Conservation (phyloP, 2,113 vertebrate species). For the Cynopterus brachyotis region DNA sequence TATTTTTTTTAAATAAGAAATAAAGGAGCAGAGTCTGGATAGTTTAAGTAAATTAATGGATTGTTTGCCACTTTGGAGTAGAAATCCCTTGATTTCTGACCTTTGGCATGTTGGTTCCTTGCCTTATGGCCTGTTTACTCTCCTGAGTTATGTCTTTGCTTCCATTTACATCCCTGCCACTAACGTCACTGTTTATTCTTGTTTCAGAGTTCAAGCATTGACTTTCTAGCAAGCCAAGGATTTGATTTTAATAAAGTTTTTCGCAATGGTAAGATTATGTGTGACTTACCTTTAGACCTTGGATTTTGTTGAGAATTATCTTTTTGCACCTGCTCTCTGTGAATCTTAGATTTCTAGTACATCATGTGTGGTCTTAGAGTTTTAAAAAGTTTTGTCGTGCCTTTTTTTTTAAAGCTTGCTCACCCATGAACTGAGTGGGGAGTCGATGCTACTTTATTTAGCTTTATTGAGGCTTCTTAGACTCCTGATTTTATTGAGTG, state of each 20-base stretch:
- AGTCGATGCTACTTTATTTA: background rate
- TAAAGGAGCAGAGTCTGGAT: background rate
- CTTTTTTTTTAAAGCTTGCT: background rate
- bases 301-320: background rate
- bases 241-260: conserved; percentile 99
- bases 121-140: background rate
- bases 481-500: background rate
- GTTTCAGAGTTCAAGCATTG: conserved; percentile 98
- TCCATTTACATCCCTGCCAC: background rate
- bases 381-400: background rate
- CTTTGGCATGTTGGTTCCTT: background rate
- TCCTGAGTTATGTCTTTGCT: background rate
- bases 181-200: conserved; percentile 55
- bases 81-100: background rate
- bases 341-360: background rate
- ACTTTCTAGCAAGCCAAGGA: conserved; percentile 98
- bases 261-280: conserved; percentile 89
- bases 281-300: background rate
- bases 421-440: background rate
- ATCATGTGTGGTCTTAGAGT: background rate
- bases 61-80: background rate
- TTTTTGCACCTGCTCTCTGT: background rate
- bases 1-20: background rate
- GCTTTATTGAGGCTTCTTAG: background rate
- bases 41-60: background rate